phyloP scores from a whole-genome alignment of 2,113 vertebrate species.

The Climacteris rufus region DNA sequence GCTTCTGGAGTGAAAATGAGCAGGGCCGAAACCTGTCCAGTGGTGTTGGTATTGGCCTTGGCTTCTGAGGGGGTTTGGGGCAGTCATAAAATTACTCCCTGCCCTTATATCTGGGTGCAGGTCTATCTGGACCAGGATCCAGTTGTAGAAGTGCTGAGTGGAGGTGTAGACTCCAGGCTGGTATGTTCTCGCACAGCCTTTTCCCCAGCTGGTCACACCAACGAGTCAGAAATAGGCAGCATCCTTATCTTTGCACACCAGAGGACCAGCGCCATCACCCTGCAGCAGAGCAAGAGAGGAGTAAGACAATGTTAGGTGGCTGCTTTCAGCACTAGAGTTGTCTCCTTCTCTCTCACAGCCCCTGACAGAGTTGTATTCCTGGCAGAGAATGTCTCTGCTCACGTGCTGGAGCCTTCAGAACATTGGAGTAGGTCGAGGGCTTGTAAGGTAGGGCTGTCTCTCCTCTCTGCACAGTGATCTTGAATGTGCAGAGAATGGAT shows the following conservation, averaged over 20 bases:
- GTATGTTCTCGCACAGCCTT: background rate
- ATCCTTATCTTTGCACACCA: background rate
- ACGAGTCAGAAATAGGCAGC: background rate
- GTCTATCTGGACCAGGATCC: background rate
- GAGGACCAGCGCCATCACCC: background rate
- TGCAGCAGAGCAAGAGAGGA: background rate
- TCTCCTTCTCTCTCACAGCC: background rate
- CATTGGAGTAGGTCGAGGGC: background rate
- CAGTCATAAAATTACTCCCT: background rate
- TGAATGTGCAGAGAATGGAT: background rate
- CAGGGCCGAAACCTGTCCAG: background rate
- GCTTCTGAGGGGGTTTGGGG: background rate
- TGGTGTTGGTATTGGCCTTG: background rate
- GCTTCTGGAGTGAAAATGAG: background rate
- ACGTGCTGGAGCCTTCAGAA: background rate
- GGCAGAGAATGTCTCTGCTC: too few relatives aligned
- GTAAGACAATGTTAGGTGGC: too few relatives aligned
- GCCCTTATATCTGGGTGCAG: fast-evolving
- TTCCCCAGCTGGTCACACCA: background rate
- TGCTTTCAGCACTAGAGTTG: background rate
- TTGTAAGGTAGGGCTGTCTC: background rate
- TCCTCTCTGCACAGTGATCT: background rate
- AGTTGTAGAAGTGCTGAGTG: background rate
- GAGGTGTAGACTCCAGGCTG: background rate
- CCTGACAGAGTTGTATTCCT: background rate